Base-by-base conservation (phyloP, 2,888 invertebrate genomes). In the Clostera curtula region DNA sequence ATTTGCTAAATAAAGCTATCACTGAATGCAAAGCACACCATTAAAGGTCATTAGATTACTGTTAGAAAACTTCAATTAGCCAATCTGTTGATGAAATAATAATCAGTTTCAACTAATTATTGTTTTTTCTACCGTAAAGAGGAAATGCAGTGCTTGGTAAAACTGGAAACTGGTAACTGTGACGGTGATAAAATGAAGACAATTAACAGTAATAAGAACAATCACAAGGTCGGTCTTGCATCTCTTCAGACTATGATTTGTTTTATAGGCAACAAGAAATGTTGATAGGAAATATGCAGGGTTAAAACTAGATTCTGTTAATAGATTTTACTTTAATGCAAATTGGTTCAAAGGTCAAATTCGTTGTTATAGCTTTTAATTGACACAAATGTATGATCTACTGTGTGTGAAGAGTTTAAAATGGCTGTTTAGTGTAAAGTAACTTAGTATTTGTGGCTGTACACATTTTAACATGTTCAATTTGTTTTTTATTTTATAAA, bases 61-160 rank as follows among this genome's bases (percentile, higher is more conserved):
- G 33, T 34, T 24, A 27, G 27, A 26, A 33, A 36, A 34, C 25
- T 37, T 7, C 26, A 23, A 28, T 33, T 33, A 34, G 26, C 27
- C 10, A 35, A 40, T 21, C 28, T 26, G 15, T 18, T 37, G 36
- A 35, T 40, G 19, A 43, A 36, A 44, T 42, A 33, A 37, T 35
- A 36, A 39, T 38, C 36, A 39, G 39, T 42, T 20, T 43, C 34
- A 47, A 56, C 47, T 56, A 48, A 51, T 56, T 30, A 57, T 52
- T 67, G 45, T 69, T 73, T 73, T 73, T 68, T 71, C 53, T 53
- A 56, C 56, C 59, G 45, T 70, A 66, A 80, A 80, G 79, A 73
- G 67, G 74, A 74, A 65, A 82, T 80, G 82, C 77, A 80, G 80
- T 77, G 75, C 77, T 75, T 74, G 49, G 56, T 79, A 57, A 72